Percentiles rank a stretch among this genome's conserved stretches.
phyloP scores from a whole-genome alignment of 2,113 vertebrate species.

The Onychostruthus taczanowskii region DNA sequence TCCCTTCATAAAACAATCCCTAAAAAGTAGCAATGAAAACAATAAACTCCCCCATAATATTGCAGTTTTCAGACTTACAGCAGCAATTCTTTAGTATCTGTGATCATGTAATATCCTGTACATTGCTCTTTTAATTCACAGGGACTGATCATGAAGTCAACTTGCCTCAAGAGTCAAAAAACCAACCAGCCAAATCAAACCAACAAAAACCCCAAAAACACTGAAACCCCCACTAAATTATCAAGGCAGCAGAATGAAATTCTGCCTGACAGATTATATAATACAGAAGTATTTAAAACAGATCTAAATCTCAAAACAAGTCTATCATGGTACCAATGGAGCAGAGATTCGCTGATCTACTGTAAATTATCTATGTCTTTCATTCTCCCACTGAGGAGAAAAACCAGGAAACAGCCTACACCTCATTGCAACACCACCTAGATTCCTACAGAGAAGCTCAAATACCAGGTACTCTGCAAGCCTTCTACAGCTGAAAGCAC shows the following conservation, averaged over 20 bases:
- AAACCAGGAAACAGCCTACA: not conserved
- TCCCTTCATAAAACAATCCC: slow-evolving; percentile 91
- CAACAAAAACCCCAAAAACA: not conserved
- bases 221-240: not conserved
- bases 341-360: not conserved
- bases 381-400: not conserved
- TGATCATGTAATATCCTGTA: not conserved
- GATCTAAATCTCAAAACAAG: not conserved
- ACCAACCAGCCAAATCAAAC: not conserved
- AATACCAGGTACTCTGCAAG: not conserved
- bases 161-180: not conserved
- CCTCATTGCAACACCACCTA: not conserved
- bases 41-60: not conserved
- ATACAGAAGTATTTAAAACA: not conserved
- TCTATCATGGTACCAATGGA: not conserved
- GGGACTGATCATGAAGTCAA: not conserved
- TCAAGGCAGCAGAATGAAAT: not conserved
- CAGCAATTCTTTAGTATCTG: not conserved
- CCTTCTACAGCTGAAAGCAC: not conserved
- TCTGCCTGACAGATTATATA: not conserved
- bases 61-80: not conserved
- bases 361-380: not conserved
- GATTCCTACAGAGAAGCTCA: not conserved
- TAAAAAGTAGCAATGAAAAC: slow-evolving; percentile 58
- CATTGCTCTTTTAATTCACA: not conserved